These are phyloP conservation scores for Drosophila hawaiiensis DNA, from an alignment of 2,888 invertebrate species.

Conservation along the genomic window DNA sequence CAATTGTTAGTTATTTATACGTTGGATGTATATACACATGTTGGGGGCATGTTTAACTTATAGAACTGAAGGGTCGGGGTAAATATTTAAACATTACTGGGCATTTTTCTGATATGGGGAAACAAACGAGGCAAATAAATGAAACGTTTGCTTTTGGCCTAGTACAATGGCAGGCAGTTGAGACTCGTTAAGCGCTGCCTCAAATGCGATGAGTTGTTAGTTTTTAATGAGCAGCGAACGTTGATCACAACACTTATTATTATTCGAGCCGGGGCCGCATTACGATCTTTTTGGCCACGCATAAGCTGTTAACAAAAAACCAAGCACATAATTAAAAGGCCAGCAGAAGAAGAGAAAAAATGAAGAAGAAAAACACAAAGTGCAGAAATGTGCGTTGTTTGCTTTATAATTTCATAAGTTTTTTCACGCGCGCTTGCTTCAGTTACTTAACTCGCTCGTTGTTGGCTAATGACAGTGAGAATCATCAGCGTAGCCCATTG, in stretches of 20 bases:
- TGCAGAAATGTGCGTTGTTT: constrained; percentile 61
- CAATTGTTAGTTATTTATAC: constrained; percentile 56
- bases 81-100: constrained; percentile 53
- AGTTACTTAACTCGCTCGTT: constrained; percentile 22
- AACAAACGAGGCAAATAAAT: constrained; percentile 51
- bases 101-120: constrained; percentile 28
- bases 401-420: constrained; percentile 56
- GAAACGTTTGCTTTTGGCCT: constrained; percentile 45
- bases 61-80: constrained; percentile 8
- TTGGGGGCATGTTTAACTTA: constrained; percentile 10
- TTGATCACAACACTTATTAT: constrained; percentile 57
- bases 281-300: constrained; percentile 68
- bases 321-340: constrained; percentile 56
- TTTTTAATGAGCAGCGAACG: constrained; percentile 60
- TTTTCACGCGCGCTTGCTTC: constrained; percentile 1
- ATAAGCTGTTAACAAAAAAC: constrained; percentile 36
- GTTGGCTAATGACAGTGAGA: constrained; percentile 58
- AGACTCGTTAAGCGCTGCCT: constrained; percentile 68
- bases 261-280: constrained; percentile 39
- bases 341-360: constrained; percentile 10
- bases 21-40: constrained; percentile 15
- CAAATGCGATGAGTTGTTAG: constrained; percentile 66
- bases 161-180: constrained; percentile 46
- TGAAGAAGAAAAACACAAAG: constrained; percentile 25
- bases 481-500: constrained; percentile 54